phyloP scores from a whole-genome alignment of 2,888 invertebrate genomes.

The Alitta virens region DNA sequence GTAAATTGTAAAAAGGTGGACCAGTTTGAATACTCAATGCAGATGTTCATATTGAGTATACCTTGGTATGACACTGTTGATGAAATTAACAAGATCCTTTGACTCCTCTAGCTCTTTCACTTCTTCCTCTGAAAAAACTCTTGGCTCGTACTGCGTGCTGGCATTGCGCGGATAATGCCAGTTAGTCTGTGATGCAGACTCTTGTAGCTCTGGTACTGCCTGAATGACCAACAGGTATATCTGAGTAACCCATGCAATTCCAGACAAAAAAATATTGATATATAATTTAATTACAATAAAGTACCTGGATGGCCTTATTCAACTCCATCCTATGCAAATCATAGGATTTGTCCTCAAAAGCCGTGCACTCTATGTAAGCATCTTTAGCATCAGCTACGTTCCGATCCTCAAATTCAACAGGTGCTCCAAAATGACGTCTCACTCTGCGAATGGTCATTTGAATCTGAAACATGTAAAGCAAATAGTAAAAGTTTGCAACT shows the following conservation, averaged over 20 bases:
- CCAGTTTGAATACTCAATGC: no score
- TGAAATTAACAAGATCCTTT: conserved; percentile 36
- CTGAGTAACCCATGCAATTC: neutral
- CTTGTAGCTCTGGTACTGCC: conserved; percentile 48
- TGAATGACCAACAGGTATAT: conserved; percentile 24
- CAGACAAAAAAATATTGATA: no score
- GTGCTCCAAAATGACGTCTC: conserved; percentile 45
- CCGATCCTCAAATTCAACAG: conserved; percentile 46
- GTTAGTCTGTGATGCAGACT: conserved; percentile 48
- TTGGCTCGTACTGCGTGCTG: conserved; percentile 51
- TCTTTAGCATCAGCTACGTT: conserved; percentile 53
- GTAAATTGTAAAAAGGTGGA: no score
- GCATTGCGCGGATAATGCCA: conserved; percentile 55
- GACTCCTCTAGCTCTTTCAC: conserved; percentile 34
- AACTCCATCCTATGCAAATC: conserved; percentile 47
- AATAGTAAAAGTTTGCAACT: no score
- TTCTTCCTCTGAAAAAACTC: conserved; percentile 47
- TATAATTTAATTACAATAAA: neutral
- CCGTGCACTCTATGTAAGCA: conserved; percentile 47
- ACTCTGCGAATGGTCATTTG: conserved; percentile 41
- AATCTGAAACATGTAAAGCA: conserved; percentile 34
- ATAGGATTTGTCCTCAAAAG: conserved; percentile 50
- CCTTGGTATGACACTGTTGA: conserved; percentile 39
- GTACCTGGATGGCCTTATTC: conserved; percentile 51
- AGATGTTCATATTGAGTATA: conserved; percentile 23